Evolutionary conservation across 2,113 vertebrate genomes (phyloP), one percentile per base, ranked within the genome.

Genomic region (Oreocharis arfaki): DNA sequence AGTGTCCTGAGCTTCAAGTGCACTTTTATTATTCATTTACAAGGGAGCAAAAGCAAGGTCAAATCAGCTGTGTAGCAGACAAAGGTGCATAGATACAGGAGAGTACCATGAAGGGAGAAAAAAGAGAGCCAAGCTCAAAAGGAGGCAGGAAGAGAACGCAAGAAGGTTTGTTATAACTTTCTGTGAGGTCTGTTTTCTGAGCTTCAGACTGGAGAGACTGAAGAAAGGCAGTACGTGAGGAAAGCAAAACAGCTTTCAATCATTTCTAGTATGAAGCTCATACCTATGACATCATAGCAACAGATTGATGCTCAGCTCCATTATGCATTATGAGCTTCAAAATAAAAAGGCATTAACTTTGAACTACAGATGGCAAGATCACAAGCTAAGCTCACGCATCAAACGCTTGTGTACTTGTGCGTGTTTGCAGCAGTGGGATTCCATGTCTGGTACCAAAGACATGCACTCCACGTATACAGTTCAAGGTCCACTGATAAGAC

Each of bases 321-420:
- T 81, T 53, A 28, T 8, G 4, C 18, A 35, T 33, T 61, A 49
- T 7, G n/a, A 88, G 33, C 47, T 95, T 92, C 49, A 71, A 95
- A 95, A 93, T 83, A 52, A 73, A 94, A 83, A 44, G 13, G 16
- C 32, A 6, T 63, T 95, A 83, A 91, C 82, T 94, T 97, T 97
- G 92, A 96, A n/a, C 83, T 91, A 33, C 10, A 41, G 78, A 33
- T 78, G 17, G 61, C 80, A 91, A 89, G 87, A 90, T 84, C 56
- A 88, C 35, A 47, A 42, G 52, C 35, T 75, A 68, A 86, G 84
- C 75, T 95, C 90, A n/a, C 67, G 23, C 12, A 18, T 78, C 79
- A 71, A 73, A 95, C 18, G 11, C 69, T 82, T 95, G 68, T 77
- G 60, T 94, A 88, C 70, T 82, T 79, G 22, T 26, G 64, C 91